Evolutionary conservation across 2,888 invertebrate genomes (phyloP), one percentile per base, ranked within the genome.

Genomic region (Sympetrum striolatum): DNA sequence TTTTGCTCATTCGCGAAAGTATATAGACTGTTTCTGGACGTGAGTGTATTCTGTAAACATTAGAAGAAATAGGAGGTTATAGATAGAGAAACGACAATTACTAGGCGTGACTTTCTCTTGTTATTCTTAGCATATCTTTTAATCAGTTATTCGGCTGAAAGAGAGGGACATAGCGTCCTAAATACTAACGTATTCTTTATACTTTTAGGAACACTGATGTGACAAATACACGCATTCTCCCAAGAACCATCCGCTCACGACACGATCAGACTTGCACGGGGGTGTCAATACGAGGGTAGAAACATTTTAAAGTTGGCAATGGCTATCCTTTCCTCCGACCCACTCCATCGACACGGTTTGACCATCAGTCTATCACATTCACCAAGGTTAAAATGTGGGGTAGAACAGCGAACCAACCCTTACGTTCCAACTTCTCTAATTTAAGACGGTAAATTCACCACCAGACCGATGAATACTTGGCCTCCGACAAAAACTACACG

Each of bases 141-240:
- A 86, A 58, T 86, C 81, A 53, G 81, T 53, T 82, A 82, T 82
- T 82, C 60, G 86, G 86, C 86, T 86, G 35, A 60, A n/a, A 86
- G 60, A 86, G 86, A 60, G 86, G 86, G 60, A 60, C 64, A 86
- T 86, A 86, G 86, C 86, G 86, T 86, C 60, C 86, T 86, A 86
- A 86, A 22, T 22, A 60, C 86, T 86, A 86, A 37, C n/a, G 53
- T 53, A 73, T 60, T 37, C 37, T 86, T 86, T 86, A 86, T 86
- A 86, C 60, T 86, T 86, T 86, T 86, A 86, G 86, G 86, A 86
- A 86, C 86, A 86, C 86, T 86, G 86, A 86, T 37, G 86, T 86
- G 86, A 86, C 86, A 60, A 60, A 60, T 86, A 86, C 37, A 86
- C 60, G 60, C 86, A 86, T 86, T 86, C 86, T 60, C 37, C 37